Conservation (phyloP, 35 echinoderm and acorn worm genomes). For the Ophiothrix spiculata region DNA sequence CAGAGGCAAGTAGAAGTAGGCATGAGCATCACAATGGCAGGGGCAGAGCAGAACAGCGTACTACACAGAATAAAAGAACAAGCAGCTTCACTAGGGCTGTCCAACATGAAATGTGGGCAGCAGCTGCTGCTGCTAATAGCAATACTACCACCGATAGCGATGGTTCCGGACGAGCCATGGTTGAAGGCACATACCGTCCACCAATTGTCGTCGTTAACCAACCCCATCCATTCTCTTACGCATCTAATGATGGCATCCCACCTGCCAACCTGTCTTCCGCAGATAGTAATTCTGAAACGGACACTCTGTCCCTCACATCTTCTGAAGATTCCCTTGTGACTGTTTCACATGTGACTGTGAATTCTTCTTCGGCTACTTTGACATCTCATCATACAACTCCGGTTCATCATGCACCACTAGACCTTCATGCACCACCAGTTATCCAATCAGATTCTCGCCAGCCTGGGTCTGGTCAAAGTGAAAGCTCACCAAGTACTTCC, state of each 20-base stretch:
- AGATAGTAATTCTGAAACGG: constrained; percentile 8
- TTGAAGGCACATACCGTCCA: constrained; percentile 43
- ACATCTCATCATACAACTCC: neutral
- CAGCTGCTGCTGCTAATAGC: neutral
- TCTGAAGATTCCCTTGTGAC: neutral
- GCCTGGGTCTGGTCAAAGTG: neutral
- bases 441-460: neutral
- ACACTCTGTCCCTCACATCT: neutral
- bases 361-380: neutral
- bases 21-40: neutral
- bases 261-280: constrained; percentile 32
- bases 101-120: constrained; percentile 24
- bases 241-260: constrained; percentile 8
- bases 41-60: constrained; percentile 1
- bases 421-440: neutral
- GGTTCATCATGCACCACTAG: neutral
- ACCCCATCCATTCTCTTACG: neutral
- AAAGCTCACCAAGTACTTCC: constrained; percentile 1
- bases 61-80: constrained; percentile 25
- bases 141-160: constrained; percentile 1
- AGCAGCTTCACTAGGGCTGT: constrained; percentile 46
- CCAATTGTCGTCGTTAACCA: constrained; percentile 23
- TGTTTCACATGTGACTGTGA: neutral
- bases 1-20: neutral
- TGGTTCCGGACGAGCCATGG: constrained; percentile 22